Conservation (phyloP, 2,888 invertebrate species). For the Nephrocerus scutellatus region DNA sequence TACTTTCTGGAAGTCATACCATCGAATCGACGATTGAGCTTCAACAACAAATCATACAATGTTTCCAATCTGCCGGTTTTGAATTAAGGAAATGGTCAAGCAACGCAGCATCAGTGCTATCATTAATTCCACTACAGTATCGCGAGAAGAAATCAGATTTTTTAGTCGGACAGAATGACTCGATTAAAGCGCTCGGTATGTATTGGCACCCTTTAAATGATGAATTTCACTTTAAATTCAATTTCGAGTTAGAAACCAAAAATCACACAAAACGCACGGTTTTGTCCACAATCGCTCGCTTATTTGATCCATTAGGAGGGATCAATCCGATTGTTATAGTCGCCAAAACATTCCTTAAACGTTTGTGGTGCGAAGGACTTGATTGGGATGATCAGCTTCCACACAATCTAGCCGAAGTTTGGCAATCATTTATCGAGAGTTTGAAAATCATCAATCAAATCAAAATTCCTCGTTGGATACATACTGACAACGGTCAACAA, state of each 20-base stretch:
- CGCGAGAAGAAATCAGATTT: neutral
- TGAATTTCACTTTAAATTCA: neutral
- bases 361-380: conserved; percentile 10
- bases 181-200: neutral
- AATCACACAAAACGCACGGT: no score
- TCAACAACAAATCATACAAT: neutral
- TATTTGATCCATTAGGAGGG: no score
- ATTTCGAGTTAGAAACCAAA: conserved; percentile 3
- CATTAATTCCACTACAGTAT: neutral
- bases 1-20: neutral
- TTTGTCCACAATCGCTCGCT: no score
- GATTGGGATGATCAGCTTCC: no score
- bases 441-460: conserved; percentile 2
- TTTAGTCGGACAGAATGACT: neutral
- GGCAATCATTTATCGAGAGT: neutral
- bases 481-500: neutral
- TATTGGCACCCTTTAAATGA: neutral
- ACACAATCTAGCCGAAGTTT: no score
- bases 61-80: neutral
- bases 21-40: neutral
- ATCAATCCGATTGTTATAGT: no score
- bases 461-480: conserved; percentile 10
- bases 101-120: neutral
- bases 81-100: neutral
- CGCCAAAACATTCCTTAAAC: conserved; percentile 8